Conservation (phyloP, 1,140 invertebrate genomes). For the Calephelis nemesis region DNA sequence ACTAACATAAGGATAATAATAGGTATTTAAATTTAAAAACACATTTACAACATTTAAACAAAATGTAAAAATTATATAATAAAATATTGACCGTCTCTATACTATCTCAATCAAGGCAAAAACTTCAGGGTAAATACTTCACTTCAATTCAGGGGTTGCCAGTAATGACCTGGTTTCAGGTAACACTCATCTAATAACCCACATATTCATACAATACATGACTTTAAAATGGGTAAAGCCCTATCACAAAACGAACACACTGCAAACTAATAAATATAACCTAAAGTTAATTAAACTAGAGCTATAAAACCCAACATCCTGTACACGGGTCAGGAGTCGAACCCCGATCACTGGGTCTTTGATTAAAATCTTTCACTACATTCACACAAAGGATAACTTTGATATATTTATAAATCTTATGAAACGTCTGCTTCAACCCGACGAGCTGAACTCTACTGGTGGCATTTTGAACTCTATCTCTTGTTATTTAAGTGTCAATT, state of each 20-base stretch:
- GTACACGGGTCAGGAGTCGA: slow-evolving; percentile 45
- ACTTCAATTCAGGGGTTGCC: no score
- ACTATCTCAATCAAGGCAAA: no score
- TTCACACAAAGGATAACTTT: slow-evolving; percentile 72
- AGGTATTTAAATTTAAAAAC: no score
- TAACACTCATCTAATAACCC: no score
- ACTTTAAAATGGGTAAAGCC: neutral
- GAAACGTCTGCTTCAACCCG: slow-evolving; percentile 51
- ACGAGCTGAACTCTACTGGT: slow-evolving; percentile 28
- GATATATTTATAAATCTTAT: slow-evolving; percentile 77
- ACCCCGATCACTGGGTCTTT: slow-evolving; percentile 56
- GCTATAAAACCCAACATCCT: slow-evolving; percentile 36
- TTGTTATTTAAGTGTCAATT: slow-evolving; percentile 38
- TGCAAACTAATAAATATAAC: neutral
- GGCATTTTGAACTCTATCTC: slow-evolving; percentile 39
- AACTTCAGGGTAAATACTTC: no score
- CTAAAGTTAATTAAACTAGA: slow-evolving; percentile 9
- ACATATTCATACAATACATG: no score
- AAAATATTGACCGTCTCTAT: no score
- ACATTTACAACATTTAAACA: no score
- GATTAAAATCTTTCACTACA: slow-evolving; percentile 76
- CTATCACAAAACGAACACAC: slow-evolving; percentile 5
- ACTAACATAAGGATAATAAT: no score
- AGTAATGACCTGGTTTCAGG: no score
- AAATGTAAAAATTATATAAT: no score